phyloP scores from a whole-genome alignment of 2,113 vertebrate species.

The Anolis carolinensis region DNA sequence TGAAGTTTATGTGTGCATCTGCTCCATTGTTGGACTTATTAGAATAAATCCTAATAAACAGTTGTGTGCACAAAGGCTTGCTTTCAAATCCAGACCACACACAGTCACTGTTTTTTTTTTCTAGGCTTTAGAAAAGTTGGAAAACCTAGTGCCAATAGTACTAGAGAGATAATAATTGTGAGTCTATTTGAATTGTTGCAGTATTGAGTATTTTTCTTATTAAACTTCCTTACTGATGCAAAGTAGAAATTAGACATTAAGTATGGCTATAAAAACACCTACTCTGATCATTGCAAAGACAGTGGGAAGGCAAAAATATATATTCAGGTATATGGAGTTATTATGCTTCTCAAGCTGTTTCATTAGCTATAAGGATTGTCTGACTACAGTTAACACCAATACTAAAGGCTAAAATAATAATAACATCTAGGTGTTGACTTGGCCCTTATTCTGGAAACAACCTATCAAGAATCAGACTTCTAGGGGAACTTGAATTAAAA shows the following conservation, averaged over 20 bases:
- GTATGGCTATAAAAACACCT: neutral
- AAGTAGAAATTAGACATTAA: accelerated
- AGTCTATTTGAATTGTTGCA: too few species aligned
- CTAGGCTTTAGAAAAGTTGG: neutral
- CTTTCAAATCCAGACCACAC: neutral
- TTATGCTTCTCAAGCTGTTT: neutral
- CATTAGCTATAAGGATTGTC: neutral
- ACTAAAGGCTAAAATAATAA: neutral
- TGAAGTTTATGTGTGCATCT: slow-evolving; percentile 12
- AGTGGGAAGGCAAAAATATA: neutral
- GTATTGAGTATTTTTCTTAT: neutral
- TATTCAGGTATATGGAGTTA: neutral
- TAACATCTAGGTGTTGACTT: neutral
- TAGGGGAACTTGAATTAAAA: neutral
- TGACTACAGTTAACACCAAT: neutral
- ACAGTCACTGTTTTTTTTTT: accelerated
- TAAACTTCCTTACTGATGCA: neutral
- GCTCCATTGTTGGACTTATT: neutral
- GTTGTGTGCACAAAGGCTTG: accelerated
- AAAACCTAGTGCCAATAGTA: accelerated
- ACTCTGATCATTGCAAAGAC: neutral
- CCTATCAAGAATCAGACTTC: neutral
- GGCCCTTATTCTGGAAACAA: neutral
- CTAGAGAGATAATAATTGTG: neutral
- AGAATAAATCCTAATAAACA: neutral